A percentile compares a stretch with the other conserved stretches of the same genome.
Evolutionary conservation across 2,113 vertebrate genomes (phyloP).

Genomic region (Excalfactoria chinensis): DNA sequence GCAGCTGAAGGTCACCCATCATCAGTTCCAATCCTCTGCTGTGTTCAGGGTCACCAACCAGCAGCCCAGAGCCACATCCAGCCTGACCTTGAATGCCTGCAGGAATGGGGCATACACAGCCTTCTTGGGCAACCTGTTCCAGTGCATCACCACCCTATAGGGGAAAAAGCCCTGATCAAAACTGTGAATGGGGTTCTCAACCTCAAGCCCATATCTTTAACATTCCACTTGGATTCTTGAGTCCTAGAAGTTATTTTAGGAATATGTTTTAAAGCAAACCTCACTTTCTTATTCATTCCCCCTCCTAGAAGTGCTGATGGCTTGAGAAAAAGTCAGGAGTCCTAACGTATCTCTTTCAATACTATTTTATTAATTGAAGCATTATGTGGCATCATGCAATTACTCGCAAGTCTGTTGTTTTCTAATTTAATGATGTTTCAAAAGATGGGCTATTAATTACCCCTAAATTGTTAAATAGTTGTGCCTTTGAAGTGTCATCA

Average conservation of each 20-base stretch:
- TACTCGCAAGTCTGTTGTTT: neutral
- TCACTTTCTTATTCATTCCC: neutral
- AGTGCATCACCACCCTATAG: no score
- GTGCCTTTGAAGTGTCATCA: slow-evolving; percentile 38
- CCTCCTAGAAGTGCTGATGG: fast-evolving
- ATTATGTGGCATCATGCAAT: neutral
- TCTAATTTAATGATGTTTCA: slow-evolving; percentile 24
- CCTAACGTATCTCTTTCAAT: neutral
- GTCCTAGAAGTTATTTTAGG: neutral
- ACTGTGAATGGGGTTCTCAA: neutral
- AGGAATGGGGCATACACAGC: no score
- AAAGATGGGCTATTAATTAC: neutral
- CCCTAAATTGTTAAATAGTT: neutral
- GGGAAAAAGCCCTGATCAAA: neutral
- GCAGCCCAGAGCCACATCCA: no score
- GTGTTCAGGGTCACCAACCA: no score
- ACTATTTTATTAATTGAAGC: neutral
- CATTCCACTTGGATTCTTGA: neutral
- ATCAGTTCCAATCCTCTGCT: no score
- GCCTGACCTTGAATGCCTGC: no score
- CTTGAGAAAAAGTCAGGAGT: neutral
- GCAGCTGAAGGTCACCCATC: neutral
- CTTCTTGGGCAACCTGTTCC: no score
- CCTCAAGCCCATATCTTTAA: neutral
- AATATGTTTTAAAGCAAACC: neutral